Base-by-base conservation (phyloP, 2,888 invertebrate species). In the Orthonevra nobilis region DNA sequence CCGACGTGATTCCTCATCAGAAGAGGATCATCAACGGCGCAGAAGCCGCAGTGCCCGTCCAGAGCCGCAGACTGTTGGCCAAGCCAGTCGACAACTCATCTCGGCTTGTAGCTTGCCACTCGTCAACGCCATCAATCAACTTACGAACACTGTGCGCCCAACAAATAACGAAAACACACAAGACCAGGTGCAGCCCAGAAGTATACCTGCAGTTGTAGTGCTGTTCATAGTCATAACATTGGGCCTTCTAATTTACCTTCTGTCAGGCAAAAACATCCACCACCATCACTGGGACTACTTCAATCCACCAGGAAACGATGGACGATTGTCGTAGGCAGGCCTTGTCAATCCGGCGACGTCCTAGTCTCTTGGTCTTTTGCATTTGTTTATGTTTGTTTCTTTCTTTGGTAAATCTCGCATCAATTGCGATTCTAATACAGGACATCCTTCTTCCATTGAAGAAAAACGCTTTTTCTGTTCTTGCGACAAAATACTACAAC, bases 271-370 rank as follows among this genome's bases (percentile, higher is more conserved):
- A 63, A 92, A 93, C 50, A 91, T 94, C 82, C 95, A 96, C 86
- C 92, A 94, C 83, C 94, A 95, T 86, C 95, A 95, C 84, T 96
- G 96, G 96, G 96, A 96, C 87, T 96, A 93, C 87, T 94, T 95
- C 84, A 95, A 95, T 89, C 95, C 95, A 7, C 95, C 95, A 5
- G 92, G 92, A 75, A 91, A 90, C 32, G 90, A 91, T 52, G 88
- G 88, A 34, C 83, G 87, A 61, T 84, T 84, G 64, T 83, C 85
- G 82, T 87, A 86, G 86, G 81, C 72, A 23, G 48, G n/a, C 36
- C 17, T 14, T 44, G 20, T 17, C 36, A 32, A 14, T 60, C 52
- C 19, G 40, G 50, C 23, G 36, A 38, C 30, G 50, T 46, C 64
- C 17, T 60, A 64, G 34, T 60, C 40, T 46, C 40, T 72, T 56